A percentile compares a stretch with the other conserved stretches of the same genome.
These are phyloP conservation scores for Sebastes wilsoni DNA, from an alignment of 2,797 vertebrate genomes.

Conservation along the genomic window DNA sequence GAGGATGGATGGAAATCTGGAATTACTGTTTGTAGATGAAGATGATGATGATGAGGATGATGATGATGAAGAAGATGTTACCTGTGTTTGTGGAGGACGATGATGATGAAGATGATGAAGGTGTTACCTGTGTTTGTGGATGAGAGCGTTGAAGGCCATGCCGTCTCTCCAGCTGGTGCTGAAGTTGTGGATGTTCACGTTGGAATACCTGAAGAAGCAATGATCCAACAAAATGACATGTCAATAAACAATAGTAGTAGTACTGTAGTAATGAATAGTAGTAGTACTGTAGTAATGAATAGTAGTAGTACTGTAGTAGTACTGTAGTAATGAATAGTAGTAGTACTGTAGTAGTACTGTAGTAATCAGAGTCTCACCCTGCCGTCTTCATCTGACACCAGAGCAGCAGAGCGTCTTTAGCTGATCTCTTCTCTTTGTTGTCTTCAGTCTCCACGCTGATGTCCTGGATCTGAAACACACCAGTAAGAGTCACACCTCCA, in stretches of 20 bases:
- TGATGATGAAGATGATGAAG: too few relatives aligned
- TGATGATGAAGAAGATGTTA: rapidly evolving
- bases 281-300: background rate
- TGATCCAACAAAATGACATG: background rate
- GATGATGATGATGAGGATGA: too few relatives aligned
- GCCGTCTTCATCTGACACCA: slow-evolving; percentile 99
- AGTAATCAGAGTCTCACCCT: slow-evolving; percentile 83
- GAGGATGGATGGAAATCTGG: too few relatives aligned
- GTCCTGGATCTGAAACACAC: slow-evolving; percentile 92
- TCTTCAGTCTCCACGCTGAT: slow-evolving; percentile 98
- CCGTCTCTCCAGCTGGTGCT: slow-evolving; percentile 94
- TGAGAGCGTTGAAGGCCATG: slow-evolving; percentile 95
- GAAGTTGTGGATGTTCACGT: slow-evolving; percentile 95
- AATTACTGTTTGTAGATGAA: too few relatives aligned
- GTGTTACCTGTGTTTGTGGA: slow-evolving; percentile 82
- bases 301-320: background rate
- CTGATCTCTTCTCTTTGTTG: slow-evolving; percentile 98
- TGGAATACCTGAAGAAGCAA: slow-evolving; percentile 85
- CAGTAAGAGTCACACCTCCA: background rate
- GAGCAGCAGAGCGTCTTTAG: slow-evolving; percentile 96
- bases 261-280: too few relatives aligned
- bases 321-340: too few relatives aligned
- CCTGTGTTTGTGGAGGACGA: slow-evolving; percentile 82
- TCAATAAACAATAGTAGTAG: too few relatives aligned
- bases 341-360: background rate